These are phyloP conservation scores for Todiramphus chloris DNA, from an alignment of 2,113 vertebrate genomes.

Conservation along the genomic window DNA sequence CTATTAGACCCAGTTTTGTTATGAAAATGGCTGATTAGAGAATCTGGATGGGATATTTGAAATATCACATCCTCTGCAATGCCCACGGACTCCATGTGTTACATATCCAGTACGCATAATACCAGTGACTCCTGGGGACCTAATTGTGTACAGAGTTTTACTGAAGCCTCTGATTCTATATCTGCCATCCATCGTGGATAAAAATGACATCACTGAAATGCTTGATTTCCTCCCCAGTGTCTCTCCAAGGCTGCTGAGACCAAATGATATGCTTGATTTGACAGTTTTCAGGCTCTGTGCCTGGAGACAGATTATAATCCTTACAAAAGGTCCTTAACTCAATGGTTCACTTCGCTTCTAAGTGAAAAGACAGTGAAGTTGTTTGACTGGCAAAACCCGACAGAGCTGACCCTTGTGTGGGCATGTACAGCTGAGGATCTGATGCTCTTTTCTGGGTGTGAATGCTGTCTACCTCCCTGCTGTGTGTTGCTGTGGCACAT, in stretches of 20 bases:
- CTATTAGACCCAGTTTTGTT: not conserved
- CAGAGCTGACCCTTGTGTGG: not conserved
- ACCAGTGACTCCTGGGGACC: not conserved
- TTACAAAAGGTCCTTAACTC: not conserved
- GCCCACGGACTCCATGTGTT: not conserved
- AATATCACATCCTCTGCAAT: not conserved
- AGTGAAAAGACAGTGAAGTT: not conserved
- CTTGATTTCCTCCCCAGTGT: not conserved
- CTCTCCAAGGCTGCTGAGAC: not conserved
- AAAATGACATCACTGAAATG: not conserved
- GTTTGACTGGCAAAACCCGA: not conserved
- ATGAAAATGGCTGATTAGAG: not conserved
- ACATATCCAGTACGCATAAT: not conserved
- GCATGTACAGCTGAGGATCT: not conserved
- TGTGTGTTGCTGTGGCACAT: not conserved
- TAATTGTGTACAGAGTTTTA: not conserved
- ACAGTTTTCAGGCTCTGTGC: not conserved
- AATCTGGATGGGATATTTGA: not conserved
- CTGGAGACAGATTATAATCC: not conserved
- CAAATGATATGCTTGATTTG: not conserved
- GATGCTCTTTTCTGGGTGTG: not conserved
- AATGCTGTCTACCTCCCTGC: not conserved
- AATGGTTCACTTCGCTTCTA: not conserved
- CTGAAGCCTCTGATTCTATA: not conserved
- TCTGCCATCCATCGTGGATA: accelerated